phyloP scores from a whole-genome alignment of 2,888 invertebrate species.

The Strigamia maritima region DNA sequence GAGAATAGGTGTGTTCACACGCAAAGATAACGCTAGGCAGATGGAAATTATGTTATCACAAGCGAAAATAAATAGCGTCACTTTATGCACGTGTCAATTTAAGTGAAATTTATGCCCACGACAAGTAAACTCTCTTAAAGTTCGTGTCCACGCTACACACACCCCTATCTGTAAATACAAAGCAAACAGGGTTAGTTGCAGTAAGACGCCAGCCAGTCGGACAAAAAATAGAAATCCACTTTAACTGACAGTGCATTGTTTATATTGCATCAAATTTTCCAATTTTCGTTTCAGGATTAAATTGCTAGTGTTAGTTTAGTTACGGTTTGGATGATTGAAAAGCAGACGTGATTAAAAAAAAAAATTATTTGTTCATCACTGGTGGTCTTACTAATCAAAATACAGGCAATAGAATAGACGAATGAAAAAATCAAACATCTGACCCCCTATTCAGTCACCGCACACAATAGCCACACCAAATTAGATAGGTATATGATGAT shows the following conservation, averaged over 20 bases:
- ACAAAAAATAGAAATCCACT: not conserved
- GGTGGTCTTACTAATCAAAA: conserved; percentile 5
- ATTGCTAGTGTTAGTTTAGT: not conserved
- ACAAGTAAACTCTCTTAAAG: not conserved
- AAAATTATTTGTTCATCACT: not conserved
- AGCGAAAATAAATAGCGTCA: conserved; percentile 12
- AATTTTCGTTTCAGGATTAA: not conserved
- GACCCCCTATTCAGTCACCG: not conserved
- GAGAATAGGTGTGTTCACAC: conserved; percentile 21
- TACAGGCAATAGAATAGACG: not conserved
- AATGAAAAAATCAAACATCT: conserved; percentile 14
- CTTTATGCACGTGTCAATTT: not conserved
- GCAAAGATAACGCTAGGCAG: not conserved
- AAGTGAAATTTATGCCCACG: not conserved
- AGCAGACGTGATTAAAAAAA: not conserved
- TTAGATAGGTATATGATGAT: not conserved
- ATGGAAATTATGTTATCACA: conserved; percentile 21
- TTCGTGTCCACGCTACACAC: not conserved
- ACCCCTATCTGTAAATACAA: not conserved
- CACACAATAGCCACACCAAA: not conserved
- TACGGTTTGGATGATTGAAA: not conserved
- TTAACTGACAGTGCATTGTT: not conserved
- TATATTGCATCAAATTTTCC: not conserved
- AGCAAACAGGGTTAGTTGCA: not conserved
- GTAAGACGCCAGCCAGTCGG: not conserved